phyloP scores from a whole-genome alignment of 2,888 invertebrate genomes.

The Eristalis tenax region DNA sequence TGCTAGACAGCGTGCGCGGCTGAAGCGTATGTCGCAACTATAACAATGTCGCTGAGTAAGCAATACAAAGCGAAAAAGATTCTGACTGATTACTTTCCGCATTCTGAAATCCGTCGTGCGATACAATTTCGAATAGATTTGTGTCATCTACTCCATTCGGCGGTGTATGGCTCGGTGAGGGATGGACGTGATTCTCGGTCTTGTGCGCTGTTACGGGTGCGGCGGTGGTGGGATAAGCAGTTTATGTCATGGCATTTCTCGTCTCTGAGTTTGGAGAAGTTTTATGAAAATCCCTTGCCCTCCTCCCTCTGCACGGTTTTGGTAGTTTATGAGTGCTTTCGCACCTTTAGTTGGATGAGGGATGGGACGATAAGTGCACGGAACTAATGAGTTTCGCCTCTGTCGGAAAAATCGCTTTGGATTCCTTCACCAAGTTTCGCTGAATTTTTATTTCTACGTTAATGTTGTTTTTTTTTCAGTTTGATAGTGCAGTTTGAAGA shows the following conservation, averaged over 20 bases:
- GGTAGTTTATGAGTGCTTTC: constrained; percentile 22
- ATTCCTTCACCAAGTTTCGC: background rate
- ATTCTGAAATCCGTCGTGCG: constrained; percentile 25
- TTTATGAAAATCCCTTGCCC: constrained; percentile 27
- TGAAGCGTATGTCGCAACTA: background rate
- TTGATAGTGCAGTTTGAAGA: background rate
- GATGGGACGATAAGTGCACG: background rate
- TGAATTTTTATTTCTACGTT: background rate
- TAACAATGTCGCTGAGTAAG: constrained; percentile 33
- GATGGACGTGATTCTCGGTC: background rate
- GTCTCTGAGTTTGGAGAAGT: constrained; percentile 14
- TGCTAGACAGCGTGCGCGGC: background rate
- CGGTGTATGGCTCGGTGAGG: background rate
- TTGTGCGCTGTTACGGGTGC: background rate
- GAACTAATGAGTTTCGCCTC: constrained; percentile 4
- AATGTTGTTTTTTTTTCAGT: background rate
- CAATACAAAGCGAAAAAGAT: constrained; percentile 6
- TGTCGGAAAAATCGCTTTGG: background rate
- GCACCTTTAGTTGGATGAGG: constrained; percentile 14
- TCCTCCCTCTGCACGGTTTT: background rate
- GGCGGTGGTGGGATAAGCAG: background rate
- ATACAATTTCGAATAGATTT: constrained; percentile 20
- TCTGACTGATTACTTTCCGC: constrained; percentile 25
- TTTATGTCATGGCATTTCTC: background rate
- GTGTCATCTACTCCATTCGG: background rate